Percentiles rank a stretch among this genome's conserved stretches.
These are phyloP conservation scores for Antheraea mylitta DNA, from an alignment of 1,140 invertebrate species.

Conservation along the genomic window DNA sequence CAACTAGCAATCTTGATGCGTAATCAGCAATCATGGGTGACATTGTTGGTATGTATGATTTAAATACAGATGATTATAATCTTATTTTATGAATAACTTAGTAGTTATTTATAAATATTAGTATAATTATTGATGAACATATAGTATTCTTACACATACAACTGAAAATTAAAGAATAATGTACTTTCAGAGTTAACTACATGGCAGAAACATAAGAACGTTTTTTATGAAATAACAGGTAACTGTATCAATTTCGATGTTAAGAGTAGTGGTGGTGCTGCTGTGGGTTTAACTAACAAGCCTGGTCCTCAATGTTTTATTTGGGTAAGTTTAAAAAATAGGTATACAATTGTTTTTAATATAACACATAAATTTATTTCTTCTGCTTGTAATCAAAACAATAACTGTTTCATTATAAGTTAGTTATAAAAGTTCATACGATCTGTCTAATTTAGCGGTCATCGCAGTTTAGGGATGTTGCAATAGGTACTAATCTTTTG, in stretches of 20 bases:
- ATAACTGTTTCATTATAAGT: no score
- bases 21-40: neutral
- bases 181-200: conserved; percentile 26
- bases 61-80: neutral
- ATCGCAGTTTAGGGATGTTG: no score
- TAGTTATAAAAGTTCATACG: no score
- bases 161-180: neutral
- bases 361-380: no score
- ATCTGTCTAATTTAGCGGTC: no score
- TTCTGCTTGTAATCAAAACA: no score
- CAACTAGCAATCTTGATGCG: no score
- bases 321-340: conserved; percentile 14
- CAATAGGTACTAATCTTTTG: no score
- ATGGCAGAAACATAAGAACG: conserved; percentile 9
- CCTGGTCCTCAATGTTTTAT: conserved; percentile 9
- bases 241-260: conserved; percentile 27
- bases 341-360: no score
- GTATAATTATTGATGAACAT: no score
- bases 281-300: conserved; percentile 20
- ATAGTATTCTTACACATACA: no score
- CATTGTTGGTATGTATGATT: conserved; percentile 5
- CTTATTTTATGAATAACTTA: neutral
- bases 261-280: conserved; percentile 23
- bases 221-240: conserved; percentile 25
- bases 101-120: no score